Conservation (phyloP, 2,113 vertebrate species). For the Peromyscus maniculatus region DNA sequence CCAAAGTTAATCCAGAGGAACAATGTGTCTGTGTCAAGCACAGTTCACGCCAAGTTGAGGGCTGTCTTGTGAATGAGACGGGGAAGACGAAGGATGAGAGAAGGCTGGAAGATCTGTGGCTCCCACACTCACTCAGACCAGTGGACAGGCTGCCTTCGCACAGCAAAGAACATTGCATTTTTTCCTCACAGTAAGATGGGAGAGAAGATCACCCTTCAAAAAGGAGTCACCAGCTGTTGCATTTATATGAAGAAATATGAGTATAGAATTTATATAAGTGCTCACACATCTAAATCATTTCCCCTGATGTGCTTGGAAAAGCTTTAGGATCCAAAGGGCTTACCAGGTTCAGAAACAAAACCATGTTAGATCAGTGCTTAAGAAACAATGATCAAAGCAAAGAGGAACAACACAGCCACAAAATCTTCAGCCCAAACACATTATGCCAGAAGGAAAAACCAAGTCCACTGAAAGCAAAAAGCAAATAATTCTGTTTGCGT, state of each 20-base stretch:
- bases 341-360: constrained; percentile 16
- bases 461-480: constrained; percentile 50
- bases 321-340: constrained; percentile 36
- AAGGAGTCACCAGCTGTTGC: neutral
- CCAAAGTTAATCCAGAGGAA: constrained; percentile 23
- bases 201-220: neutral
- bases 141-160: neutral
- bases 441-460: constrained; percentile 42
- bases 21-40: neutral
- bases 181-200: neutral
- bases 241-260: neutral
- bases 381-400: neutral
- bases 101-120: neutral
- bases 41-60: neutral
- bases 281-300: constrained; percentile 33
- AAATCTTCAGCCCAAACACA: constrained; percentile 17
- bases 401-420: neutral
- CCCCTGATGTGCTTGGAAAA: neutral
- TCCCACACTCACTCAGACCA: neutral
- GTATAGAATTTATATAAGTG: neutral
- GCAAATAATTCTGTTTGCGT: constrained; percentile 57
- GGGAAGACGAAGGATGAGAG: fast-evolving
- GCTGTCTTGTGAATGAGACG: neutral
- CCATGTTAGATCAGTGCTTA: constrained; percentile 17
- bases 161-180: neutral